These are phyloP conservation scores for Amphiduros pacificus DNA, from an alignment of 2,888 invertebrate species.

Conservation along the genomic window DNA sequence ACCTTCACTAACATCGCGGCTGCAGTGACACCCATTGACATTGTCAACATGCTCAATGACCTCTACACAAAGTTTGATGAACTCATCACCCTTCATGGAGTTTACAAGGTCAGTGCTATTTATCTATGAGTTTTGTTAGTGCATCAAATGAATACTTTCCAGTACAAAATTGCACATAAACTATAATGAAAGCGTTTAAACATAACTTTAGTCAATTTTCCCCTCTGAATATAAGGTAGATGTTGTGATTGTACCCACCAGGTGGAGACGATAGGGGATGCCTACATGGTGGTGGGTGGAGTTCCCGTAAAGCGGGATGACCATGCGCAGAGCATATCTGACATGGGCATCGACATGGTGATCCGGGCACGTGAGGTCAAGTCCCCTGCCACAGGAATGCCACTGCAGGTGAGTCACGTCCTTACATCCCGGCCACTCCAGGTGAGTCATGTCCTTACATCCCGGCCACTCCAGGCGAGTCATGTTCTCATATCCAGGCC, in stretches of 20 bases:
- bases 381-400: constrained; percentile 35
- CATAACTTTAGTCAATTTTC: no score
- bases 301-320: constrained; percentile 31
- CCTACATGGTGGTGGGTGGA: constrained; percentile 18
- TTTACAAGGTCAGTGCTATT: constrained; percentile 34
- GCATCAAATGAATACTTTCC: no score
- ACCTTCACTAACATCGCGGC: constrained; percentile 55
- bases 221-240: no score
- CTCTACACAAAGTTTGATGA: constrained; percentile 50
- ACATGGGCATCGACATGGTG: constrained; percentile 50
- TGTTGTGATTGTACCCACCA: no score
- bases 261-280: constrained; percentile 50
- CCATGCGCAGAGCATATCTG: constrained; percentile 49
- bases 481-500: no score
- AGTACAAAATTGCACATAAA: no score
- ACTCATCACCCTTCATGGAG: constrained; percentile 31
- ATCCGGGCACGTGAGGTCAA: constrained; percentile 41
- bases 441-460: no score
- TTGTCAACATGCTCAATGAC: constrained; percentile 55
- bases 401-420: constrained; percentile 32
- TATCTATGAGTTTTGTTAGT: background rate
- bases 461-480: no score
- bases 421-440: no score
- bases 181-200: no score
- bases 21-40: constrained; percentile 48